Evolutionary conservation across 2,113 vertebrate genomes (phyloP).

Genomic region (Corythaeola cristata): DNA sequence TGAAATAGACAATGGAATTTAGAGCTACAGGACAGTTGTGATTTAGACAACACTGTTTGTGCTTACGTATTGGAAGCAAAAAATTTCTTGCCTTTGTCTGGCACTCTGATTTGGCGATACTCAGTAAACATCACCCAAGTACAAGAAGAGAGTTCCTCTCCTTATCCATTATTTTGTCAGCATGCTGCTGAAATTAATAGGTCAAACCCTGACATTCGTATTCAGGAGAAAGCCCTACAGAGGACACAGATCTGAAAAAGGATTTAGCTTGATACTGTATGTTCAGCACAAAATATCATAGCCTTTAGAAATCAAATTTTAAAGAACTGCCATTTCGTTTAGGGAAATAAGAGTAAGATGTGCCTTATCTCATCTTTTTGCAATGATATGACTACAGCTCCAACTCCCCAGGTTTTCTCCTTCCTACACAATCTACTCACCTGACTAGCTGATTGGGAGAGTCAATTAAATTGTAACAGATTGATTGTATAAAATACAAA

Average conservation of each 20-base stretch:
- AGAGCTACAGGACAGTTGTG: background rate
- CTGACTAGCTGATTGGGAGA: constrained; percentile 27
- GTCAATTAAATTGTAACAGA: constrained; percentile 71
- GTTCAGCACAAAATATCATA: background rate
- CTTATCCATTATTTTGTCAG: constrained; percentile 9
- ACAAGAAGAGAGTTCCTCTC: background rate
- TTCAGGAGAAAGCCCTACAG: background rate
- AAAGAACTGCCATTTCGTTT: background rate
- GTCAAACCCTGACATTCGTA: background rate
- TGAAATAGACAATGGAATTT: background rate
- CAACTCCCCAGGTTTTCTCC: background rate
- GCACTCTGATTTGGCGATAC: background rate
- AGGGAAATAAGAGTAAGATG: background rate
- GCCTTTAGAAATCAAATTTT: background rate
- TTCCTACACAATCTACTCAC: background rate
- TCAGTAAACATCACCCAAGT: background rate
- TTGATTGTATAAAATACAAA: constrained; percentile 58
- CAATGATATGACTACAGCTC: background rate
- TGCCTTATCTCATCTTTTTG: background rate
- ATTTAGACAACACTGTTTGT: background rate
- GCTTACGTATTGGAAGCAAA: background rate
- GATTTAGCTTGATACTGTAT: background rate
- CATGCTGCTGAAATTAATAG: constrained; percentile 2
- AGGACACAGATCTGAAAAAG: background rate
- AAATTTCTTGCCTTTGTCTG: background rate